Evolutionary conservation across 2,888 invertebrate species (phyloP), one percentile per base, ranked within the genome.

Genomic region (Oxystoma pomonae): DNA sequence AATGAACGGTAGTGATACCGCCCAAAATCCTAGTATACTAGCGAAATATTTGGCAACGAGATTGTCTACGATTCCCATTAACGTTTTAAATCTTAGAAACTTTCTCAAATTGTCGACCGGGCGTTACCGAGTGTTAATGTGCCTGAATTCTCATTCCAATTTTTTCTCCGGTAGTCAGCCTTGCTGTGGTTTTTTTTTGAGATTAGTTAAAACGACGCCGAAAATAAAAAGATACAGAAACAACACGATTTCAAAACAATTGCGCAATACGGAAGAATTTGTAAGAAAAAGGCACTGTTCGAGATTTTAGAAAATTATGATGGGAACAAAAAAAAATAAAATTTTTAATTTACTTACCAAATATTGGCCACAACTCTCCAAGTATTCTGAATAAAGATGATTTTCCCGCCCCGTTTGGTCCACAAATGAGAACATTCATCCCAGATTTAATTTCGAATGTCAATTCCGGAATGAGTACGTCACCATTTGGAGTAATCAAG

Each of bases 321-420:
- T n/a, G n/a, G n/a, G n/a, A n/a, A n/a, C n/a, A n/a, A n/a, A n/a
- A n/a, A n/a, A n/a, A n/a, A n/a, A n/a, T n/a, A n/a, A n/a, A n/a
- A n/a, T n/a, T n/a, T n/a, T n/a, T n/a, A n/a, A n/a, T n/a, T n/a
- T n/a, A n/a, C n/a, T n/a, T n/a, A n/a, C n/a, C n/a, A 85, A 96
- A 98, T 62, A 96, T 84, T 0, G 98, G 98, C 99, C 99, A 99
- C 63, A 99, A 81, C 84, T 96, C 98, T 56, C 98, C 98, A 16
- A 99, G 85, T 75, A 97, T 91, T 61, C 98, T 86, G 85, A 99
- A 99, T 73, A 99, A 85, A 0, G 97, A 98, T 60, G 96, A 96
- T 81, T 99, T 99, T 57, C 98, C 98, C 79, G 98, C 96, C 1
- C 99, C 98, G 79, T 99, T 99, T 1, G 98, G 98, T 0, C 98